phyloP scores from a whole-genome alignment of 2,888 invertebrate genomes.

The Apoderus coryli region DNA sequence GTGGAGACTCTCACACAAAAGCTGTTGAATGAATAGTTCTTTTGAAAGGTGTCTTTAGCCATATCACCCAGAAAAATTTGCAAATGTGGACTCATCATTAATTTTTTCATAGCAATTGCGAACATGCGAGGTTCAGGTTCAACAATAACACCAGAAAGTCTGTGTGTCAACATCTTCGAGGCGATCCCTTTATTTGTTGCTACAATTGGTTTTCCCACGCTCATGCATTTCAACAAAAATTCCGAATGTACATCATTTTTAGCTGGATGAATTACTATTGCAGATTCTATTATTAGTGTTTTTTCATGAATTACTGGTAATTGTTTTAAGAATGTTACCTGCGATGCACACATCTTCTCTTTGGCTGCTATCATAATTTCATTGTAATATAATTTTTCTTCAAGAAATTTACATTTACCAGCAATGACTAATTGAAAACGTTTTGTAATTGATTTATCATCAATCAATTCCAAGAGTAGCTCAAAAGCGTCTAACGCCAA shows the following conservation, averaged over 20 bases:
- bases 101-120: conserved; percentile 26
- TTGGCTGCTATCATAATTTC: conserved; percentile 24
- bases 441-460: conserved; percentile 21
- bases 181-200: conserved; percentile 27
- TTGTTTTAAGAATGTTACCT: conserved; percentile 27
- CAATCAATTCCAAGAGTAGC: conserved; percentile 22
- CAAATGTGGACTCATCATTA: conserved; percentile 25
- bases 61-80: conserved; percentile 28
- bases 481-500: conserved; percentile 28
- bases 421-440: conserved; percentile 27
- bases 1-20: conserved; percentile 21
- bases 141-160: conserved; percentile 27
- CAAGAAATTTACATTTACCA: conserved; percentile 23
- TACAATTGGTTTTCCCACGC: conserved; percentile 26
- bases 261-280: conserved; percentile 25
- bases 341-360: conserved; percentile 24
- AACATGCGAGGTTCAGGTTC: conserved; percentile 25
- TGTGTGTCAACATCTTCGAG: conserved; percentile 22
- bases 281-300: conserved; percentile 25
- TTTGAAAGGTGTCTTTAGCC: conserved; percentile 24
- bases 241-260: conserved; percentile 26
- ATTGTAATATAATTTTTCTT: conserved; percentile 24
- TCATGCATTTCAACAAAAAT: conserved; percentile 25
- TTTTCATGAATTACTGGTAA: conserved; percentile 27
- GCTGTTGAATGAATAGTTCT: conserved; percentile 23